Base-by-base conservation (phyloP, 2,113 vertebrate genomes). In the Choloepus hoffmanni region DNA sequence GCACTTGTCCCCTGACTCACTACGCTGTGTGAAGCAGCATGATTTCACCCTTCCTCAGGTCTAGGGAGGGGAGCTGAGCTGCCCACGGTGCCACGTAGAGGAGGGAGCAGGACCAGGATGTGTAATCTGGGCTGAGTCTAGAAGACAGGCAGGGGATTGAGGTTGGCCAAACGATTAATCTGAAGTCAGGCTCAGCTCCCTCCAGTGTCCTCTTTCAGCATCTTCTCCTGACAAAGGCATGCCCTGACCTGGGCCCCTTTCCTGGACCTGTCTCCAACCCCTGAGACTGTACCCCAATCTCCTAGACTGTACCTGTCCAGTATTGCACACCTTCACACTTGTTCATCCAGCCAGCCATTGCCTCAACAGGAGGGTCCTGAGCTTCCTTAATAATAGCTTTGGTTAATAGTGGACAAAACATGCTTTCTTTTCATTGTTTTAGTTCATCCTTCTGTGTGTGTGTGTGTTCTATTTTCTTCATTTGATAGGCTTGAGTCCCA, bases 401-500 rank as follows among this genome's bases (percentile, higher is more conserved):
- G 84, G 85, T 30, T 24, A 58, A 30, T 48, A 70, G 55, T 92
- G 79, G 90, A 92, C 90, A 83, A 92, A 94, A 94, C 65, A 43
- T 13, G 8, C 36, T 93, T 81, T 79, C 48, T 68, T 67, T 50
- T 79, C 24, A 19, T 89, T 81, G 67, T 87, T 89, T 86, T 45
- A 78, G 28, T 86, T 81, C 53, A 33, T 77, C 65, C 43, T 45
- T 45, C 55, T 26, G 7, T 13, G 1, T 65, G 23, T n/a, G 50
- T 36, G 15, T 26, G 45, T 15, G 4, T 26, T 7, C 3, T 2
- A 67, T 72, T 48, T 21, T 45, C 53, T 55, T 90, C 76, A 96
- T 92, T 91, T n/a, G n/a, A 85, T n/a, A 55, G 33, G 48, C 28
- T 94, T 53, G n/a, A 40, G 23, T 76, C 67, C 84, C 73, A 73